Percentiles rank a stretch among this genome's conserved stretches.
Conservation (phyloP, 1,140 invertebrate species). For the Bombus affinis region DNA sequence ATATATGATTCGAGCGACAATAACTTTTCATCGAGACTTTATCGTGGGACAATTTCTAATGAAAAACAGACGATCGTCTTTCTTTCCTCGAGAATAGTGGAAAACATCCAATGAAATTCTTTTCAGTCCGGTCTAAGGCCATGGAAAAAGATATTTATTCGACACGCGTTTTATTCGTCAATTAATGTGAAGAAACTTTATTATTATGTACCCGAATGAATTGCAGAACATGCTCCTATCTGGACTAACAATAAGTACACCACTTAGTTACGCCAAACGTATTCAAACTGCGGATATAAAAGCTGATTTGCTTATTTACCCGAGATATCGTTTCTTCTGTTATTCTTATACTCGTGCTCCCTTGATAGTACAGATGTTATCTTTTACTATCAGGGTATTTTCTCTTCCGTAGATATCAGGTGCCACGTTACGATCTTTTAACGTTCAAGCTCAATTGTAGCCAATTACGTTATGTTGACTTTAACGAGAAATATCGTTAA, state of each 20-base stretch:
- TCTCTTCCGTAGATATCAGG: background rate
- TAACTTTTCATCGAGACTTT: background rate
- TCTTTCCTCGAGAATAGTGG: background rate
- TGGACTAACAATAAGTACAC: background rate
- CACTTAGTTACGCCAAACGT: background rate
- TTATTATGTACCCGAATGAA: slow-evolving; percentile 27
- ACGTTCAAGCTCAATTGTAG: background rate
- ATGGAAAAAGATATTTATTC: background rate
- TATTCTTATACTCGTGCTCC: background rate
- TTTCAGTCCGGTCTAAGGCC: background rate
- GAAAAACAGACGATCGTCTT: background rate
- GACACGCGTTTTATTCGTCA: background rate
- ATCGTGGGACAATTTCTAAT: background rate
- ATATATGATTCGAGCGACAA: background rate
- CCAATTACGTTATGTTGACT: background rate
- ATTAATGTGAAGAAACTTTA: slow-evolving; percentile 23
- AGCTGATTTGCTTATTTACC: background rate
- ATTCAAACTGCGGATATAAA: slow-evolving; percentile 2
- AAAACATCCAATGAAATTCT: slow-evolving; percentile 20
- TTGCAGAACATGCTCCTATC: background rate
- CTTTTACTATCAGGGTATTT: background rate
- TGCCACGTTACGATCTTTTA: background rate
- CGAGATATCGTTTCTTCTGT: background rate
- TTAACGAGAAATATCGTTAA: slow-evolving; percentile 26
- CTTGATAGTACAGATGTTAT: too few species aligned